These are phyloP conservation scores for Proterorhinus semilunaris DNA, from an alignment of 2,113 vertebrate genomes.

Conservation along the genomic window DNA sequence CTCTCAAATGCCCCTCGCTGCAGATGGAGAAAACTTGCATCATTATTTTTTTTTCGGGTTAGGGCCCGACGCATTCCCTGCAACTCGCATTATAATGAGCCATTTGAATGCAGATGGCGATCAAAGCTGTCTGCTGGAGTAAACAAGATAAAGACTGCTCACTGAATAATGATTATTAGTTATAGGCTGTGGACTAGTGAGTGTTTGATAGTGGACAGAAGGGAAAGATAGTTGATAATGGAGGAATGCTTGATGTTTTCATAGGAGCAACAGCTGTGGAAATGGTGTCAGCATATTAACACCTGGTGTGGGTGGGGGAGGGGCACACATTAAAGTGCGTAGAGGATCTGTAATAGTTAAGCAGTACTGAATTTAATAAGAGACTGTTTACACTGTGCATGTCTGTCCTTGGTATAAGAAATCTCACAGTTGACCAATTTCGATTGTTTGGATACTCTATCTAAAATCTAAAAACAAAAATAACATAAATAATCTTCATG, in stretches of 20 bases:
- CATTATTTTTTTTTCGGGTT: conserved; percentile 57
- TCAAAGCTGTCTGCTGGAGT: conserved; percentile 40
- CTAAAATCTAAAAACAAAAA: no score
- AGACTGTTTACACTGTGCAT: no score
- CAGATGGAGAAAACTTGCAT: conserved; percentile 59
- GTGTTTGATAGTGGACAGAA: conserved; percentile 31
- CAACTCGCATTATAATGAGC: conserved; percentile 65
- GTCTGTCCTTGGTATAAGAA: no score
- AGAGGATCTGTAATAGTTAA: no score
- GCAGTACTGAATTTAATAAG: no score
- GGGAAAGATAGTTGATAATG: neutral
- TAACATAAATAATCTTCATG: no score
- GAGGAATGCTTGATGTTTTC: conserved; percentile 8
- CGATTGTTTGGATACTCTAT: no score
- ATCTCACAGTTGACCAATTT: no score
- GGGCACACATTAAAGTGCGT: no score
- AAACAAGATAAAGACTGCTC: conserved; percentile 24
- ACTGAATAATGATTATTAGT: conserved; percentile 10
- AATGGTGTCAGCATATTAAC: neutral
- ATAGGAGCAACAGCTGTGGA: neutral
- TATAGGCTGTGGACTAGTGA: conserved; percentile 8
- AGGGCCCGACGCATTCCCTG: conserved; percentile 49
- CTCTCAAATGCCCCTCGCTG: conserved; percentile 46
- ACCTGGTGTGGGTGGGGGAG: neutral
- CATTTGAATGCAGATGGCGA: conserved; percentile 58